Evolutionary conservation across 2,888 invertebrate species (phyloP).

Genomic region (Tetranychus truncatus): DNA sequence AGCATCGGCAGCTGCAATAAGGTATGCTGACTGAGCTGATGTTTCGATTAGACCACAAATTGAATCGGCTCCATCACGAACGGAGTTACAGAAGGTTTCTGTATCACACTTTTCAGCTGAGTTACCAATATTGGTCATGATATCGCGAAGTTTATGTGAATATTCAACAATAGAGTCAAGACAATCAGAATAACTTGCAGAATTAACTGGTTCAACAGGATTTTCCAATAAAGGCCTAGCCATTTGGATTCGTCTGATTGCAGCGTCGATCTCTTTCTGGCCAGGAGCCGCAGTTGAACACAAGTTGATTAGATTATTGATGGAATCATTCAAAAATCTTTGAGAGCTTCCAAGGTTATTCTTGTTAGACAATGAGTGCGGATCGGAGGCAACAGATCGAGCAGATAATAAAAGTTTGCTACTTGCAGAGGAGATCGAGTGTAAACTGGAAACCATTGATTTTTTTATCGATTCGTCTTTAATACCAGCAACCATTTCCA

Average conservation of each 20-base stretch:
- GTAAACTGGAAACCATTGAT: slow-evolving; percentile 66
- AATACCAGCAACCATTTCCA: slow-evolving; percentile 53
- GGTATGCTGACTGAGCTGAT: slow-evolving; percentile 75
- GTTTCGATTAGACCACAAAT: slow-evolving; percentile 82
- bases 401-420: slow-evolving; percentile 67
- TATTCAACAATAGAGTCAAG: slow-evolving; percentile 73
- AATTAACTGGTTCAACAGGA: slow-evolving; percentile 69
- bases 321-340: slow-evolving; percentile 67
- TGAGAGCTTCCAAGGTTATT: slow-evolving; percentile 73
- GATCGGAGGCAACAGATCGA: slow-evolving; percentile 72
- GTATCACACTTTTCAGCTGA: slow-evolving; percentile 71
- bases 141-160: slow-evolving; percentile 44
- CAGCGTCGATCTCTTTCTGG: slow-evolving; percentile 89
- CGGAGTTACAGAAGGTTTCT: slow-evolving; percentile 63
- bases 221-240: slow-evolving; percentile 61
- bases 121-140: slow-evolving; percentile 84
- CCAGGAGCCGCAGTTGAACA: slow-evolving; percentile 79
- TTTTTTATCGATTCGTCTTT: neutral
- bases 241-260: slow-evolving; percentile 72
- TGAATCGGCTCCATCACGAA: slow-evolving; percentile 60
- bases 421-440: slow-evolving; percentile 67
- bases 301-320: slow-evolving; percentile 62
- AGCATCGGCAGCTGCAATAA: slow-evolving; percentile 80
- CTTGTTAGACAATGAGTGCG: slow-evolving; percentile 69
- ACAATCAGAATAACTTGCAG: slow-evolving; percentile 77